These are phyloP conservation scores for Nothoprocta perdicaria DNA, from an alignment of 2,113 vertebrate species.

Conservation along the genomic window DNA sequence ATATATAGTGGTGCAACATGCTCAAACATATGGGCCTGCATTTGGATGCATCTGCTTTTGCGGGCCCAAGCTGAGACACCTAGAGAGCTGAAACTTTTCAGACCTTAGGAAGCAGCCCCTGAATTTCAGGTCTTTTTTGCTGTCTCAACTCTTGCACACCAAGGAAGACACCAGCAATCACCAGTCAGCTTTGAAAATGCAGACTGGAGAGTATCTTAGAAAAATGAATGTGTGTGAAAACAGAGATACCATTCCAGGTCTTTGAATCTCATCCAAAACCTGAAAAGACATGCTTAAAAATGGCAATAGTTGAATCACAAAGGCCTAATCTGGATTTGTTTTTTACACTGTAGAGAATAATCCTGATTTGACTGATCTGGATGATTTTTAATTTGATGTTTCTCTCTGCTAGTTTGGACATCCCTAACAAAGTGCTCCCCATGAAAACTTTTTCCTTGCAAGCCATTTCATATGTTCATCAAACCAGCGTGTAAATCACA, in stretches of 20 bases:
- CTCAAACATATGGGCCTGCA: constrained; percentile 70
- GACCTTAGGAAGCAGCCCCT: constrained; percentile 27
- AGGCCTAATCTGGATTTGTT: neutral
- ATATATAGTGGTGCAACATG: constrained; percentile 75
- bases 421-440: constrained; percentile 28
- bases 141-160: neutral
- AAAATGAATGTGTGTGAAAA: neutral
- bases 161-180: neutral
- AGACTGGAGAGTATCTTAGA: neutral
- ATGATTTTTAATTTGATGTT: neutral
- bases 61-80: constrained; percentile 62
- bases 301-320: neutral
- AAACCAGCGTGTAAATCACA: constrained; percentile 59
- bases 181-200: neutral
- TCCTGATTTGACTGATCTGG: neutral
- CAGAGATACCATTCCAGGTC: neutral
- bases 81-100: constrained; percentile 63
- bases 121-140: neutral
- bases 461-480: constrained; percentile 40
- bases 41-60: constrained; percentile 65
- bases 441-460: constrained; percentile 50
- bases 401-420: constrained; percentile 43
- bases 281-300: neutral
- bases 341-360: neutral
- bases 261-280: neutral